Evolutionary conservation across 2,797 vertebrate genomes (phyloP).

Genomic region (Todus mexicanus): DNA sequence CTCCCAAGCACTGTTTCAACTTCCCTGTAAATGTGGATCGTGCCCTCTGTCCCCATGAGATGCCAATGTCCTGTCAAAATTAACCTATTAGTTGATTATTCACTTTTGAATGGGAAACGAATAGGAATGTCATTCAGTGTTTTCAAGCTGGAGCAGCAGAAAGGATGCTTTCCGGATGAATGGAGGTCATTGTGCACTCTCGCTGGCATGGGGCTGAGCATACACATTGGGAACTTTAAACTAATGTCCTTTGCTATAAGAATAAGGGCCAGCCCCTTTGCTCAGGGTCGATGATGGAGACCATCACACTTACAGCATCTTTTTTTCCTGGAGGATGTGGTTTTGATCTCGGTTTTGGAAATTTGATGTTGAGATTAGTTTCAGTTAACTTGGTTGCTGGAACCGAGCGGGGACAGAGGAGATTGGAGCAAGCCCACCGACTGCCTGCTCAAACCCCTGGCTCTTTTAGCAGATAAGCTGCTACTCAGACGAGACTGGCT

Average conservation of each 20-base stretch:
- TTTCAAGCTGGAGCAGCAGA: slow-evolving; percentile 2
- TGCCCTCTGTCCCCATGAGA: background rate
- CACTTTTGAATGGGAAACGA: slow-evolving; percentile 5
- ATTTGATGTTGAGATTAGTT: background rate
- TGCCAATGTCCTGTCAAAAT: slow-evolving; percentile 40
- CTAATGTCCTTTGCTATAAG: background rate
- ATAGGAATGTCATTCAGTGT: background rate
- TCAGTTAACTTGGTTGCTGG: background rate
- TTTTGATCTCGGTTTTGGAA: background rate
- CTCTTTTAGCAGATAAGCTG: background rate
- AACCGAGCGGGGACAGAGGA: background rate
- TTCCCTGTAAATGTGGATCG: background rate
- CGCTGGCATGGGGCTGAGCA: background rate
- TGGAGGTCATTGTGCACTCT: background rate
- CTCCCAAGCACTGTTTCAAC: background rate
- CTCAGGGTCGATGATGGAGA: background rate
- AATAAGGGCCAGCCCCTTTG: background rate
- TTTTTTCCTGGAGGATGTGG: background rate
- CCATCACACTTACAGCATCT: background rate
- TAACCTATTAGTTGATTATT: slow-evolving; percentile 40
- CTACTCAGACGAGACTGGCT: background rate
- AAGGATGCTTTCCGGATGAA: background rate
- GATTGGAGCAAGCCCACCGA: fast-evolving
- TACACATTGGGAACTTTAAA: background rate
- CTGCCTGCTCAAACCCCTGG: background rate